A percentile compares a stretch with the other conserved stretches of the same genome.
These are phyloP conservation scores for Sesia apiformis DNA, from an alignment of 2,888 invertebrate genomes.

Conservation along the genomic window DNA sequence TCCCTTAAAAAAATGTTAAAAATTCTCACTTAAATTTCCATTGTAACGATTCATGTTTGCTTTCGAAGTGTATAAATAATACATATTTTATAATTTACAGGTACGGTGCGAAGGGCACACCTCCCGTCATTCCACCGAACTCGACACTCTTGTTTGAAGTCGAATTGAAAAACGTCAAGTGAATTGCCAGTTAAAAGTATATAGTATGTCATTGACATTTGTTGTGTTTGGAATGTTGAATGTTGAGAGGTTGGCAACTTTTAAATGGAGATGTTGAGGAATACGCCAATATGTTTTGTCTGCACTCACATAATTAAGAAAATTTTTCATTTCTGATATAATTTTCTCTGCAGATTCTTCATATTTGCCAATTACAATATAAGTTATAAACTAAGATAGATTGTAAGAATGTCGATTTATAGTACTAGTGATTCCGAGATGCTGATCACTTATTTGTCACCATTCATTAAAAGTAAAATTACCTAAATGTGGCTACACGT, in stretches of 20 bases:
- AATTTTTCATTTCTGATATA: not conserved
- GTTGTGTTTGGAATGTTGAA: not conserved
- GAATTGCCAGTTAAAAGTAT: conserved; percentile 22
- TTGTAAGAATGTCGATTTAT: conserved; percentile 19
- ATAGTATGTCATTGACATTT: conserved; percentile 15
- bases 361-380: conserved; percentile 23
- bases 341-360: conserved; percentile 25
- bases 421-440: too few relatives aligned
- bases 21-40: too few relatives aligned
- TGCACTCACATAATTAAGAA: conserved; percentile 10
- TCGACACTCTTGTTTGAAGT: conserved; percentile 92
- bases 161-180: conserved; percentile 87
- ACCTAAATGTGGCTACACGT: too few relatives aligned
- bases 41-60: too few relatives aligned
- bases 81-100: conserved; percentile 45
- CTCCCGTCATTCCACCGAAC: conserved; percentile 91
- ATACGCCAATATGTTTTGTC: conserved; percentile 17
- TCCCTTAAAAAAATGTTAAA: too few relatives aligned
- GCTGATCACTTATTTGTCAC: too few relatives aligned
- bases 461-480: too few relatives aligned
- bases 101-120: conserved; percentile 84
- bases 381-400: conserved; percentile 31
- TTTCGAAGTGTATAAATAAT: not conserved
- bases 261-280: conserved; percentile 17
- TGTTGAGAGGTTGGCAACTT: conserved; percentile 26